Conservation (phyloP, 2,797 vertebrate genomes). For the Chloroceryle amazona region DNA sequence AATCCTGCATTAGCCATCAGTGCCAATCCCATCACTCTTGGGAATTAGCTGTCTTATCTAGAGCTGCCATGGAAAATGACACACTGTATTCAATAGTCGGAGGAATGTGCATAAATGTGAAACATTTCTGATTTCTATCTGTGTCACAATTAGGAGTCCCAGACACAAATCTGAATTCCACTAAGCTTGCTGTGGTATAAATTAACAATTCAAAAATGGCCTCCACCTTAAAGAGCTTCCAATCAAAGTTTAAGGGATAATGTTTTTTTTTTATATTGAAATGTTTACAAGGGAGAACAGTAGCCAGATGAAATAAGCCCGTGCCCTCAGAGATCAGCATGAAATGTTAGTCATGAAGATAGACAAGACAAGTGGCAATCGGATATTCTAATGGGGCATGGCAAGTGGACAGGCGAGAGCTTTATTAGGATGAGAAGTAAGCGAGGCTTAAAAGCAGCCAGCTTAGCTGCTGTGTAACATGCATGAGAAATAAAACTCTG, state of each 20-base stretch:
- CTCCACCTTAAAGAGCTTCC: background rate
- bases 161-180: background rate
- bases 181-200: background rate
- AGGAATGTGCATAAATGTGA: background rate
- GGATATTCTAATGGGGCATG: background rate
- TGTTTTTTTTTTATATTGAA: background rate
- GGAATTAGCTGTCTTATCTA: background rate
- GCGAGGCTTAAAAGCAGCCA: background rate
- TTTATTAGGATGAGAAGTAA: background rate
- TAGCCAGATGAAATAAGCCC: background rate
- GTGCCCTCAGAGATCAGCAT: background rate
- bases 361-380: background rate
- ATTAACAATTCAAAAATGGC: background rate
- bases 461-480: background rate
- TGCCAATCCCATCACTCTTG: background rate
- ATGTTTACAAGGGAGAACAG: background rate
- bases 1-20: background rate
- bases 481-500: background rate
- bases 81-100: background rate
- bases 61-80: background rate
- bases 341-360: background rate
- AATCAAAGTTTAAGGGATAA: background rate
- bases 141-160: background rate
- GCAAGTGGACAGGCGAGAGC: background rate
- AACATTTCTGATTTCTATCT: background rate